Evolutionary conservation across 2,113 vertebrate genomes (phyloP).

Genomic region (Catharus bicknelli): DNA sequence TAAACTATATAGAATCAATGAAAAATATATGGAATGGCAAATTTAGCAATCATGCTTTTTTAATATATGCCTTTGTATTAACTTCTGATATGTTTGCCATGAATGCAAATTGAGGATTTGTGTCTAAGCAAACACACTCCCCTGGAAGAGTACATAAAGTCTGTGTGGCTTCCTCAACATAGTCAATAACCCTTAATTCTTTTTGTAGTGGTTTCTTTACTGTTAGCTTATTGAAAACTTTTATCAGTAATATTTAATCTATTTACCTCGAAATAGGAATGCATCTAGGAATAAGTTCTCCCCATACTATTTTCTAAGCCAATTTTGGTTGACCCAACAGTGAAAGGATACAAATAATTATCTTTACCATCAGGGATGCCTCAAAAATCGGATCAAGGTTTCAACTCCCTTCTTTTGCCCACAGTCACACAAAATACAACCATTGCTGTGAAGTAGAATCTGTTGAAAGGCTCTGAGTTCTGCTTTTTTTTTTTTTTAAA

Average conservation of each 20-base stretch:
- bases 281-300: neutral
- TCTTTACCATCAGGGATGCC: neutral
- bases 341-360: neutral
- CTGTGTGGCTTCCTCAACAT: neutral
- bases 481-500: no score
- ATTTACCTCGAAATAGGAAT: neutral
- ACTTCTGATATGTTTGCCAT: neutral
- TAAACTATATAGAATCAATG: neutral
- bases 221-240: neutral
- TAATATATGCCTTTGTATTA: neutral
- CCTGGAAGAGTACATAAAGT: neutral
- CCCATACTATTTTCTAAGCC: neutral
- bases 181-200: neutral
- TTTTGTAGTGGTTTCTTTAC: neutral
- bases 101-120: neutral
- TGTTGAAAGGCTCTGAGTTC: neutral
- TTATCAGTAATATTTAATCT: neutral
- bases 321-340: neutral
- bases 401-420: neutral
- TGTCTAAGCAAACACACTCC: neutral
- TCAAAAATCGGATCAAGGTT: neutral
- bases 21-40: neutral
- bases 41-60: neutral
- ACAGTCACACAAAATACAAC: neutral
- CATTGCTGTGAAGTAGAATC: neutral